Evolutionary conservation across 2,888 invertebrate species (phyloP).

Genomic region (Apodemia mormo): DNA sequence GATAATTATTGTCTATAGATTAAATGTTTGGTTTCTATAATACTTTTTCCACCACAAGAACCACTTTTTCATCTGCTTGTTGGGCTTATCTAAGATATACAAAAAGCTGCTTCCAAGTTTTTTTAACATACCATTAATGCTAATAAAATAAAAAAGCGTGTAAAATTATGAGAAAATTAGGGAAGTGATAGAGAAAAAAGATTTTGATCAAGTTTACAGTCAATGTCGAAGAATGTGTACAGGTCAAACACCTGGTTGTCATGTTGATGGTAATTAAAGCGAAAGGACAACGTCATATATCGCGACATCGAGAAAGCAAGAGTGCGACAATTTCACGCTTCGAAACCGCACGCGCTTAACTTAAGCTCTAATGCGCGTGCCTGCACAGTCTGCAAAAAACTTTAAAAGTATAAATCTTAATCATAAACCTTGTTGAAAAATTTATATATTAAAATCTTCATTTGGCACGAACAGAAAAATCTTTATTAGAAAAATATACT

Average conservation of each 20-base stretch:
- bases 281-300: conserved; percentile 63
- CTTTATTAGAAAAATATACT: no score
- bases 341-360: conserved; percentile 66
- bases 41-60: no score
- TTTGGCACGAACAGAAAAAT: no score
- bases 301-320: conserved; percentile 74
- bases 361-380: conserved; percentile 50
- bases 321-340: conserved; percentile 78
- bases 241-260: conserved; percentile 47
- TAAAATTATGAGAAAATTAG: background rate
- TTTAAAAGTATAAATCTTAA: background rate
- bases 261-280: conserved; percentile 64
- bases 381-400: conserved; percentile 46
- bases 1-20: no score
- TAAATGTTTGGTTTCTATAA: no score
- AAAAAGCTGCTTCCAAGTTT: no score
- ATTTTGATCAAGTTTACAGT: conserved; percentile 13
- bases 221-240: conserved; percentile 19
- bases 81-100: no score
- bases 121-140: no score
- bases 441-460: no score
- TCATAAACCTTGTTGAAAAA: background rate
- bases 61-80: no score
- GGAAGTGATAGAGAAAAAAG: background rate
- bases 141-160: background rate